Evolutionary conservation across 2,797 vertebrate species (phyloP), one percentile per base, ranked within the genome.

Genomic region (Syngnathus acus): DNA sequence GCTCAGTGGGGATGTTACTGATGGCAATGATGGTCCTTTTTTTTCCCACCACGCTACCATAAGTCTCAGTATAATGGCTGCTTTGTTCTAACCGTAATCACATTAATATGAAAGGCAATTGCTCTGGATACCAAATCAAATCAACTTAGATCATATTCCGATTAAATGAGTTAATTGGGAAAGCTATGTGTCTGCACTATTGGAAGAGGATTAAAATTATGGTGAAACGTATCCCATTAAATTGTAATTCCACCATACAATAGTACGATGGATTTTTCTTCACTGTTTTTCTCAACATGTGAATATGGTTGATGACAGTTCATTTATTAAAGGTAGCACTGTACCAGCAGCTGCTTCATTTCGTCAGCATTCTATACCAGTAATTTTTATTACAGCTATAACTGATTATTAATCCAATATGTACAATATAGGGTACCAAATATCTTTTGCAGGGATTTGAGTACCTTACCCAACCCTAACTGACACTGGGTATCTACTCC

Each of bases 61-160:
- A 87, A 88, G 87, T 83, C 82, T 81, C 75, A 64, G 74, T 75
- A 85, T 88, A 90, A 90, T 87, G 83, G 78, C 70, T 48, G 75
- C 77, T 89, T 87, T 90, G 86, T 87, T 85, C 78, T 84, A 72
- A 63, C 78, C 78, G 70, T 89, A 89, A 89, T 89, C 81, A 65
- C 83, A 88, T 85, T 88, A 86, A 89, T 89, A 88, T 86, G 84
- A 87, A 84, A 84, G 79, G 74, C 83, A 85, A 86, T 87, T 84
- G 83, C 83, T 86, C 54, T 75, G 79, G 84, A 87, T 82, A 82
- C 78, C 80, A 88, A 89, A 90, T 89, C 85, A 86, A 90, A 88
- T 90, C 84, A 84, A 75, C 81, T 74, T 80, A 77, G 81, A 89
- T 89, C 83, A 72, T 82, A 86, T 83, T 86, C 69, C 76, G 77